Base-by-base conservation (phyloP, 2,888 invertebrate genomes). In the Phlogophora meticulosa region DNA sequence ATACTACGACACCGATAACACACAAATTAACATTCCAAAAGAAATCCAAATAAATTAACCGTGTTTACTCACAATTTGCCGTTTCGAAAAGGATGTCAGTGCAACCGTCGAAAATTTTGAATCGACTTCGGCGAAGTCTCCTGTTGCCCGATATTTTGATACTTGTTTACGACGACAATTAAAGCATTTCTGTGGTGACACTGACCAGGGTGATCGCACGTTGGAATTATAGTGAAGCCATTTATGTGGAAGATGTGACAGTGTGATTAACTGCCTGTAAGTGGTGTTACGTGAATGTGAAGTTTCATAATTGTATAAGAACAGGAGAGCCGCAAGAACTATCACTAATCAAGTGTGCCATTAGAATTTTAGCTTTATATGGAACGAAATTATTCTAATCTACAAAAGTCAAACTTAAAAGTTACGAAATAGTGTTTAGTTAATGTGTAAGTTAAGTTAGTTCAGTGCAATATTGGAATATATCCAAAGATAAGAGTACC, bases 101-200 rank as follows among this genome's bases (percentile, higher is more conserved):
- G 87, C 92, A 89, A 93, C 91, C 92, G 89, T 91, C 90, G 76
- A 92, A 92, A 90, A 91, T 92, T 91, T 93, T 91, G 76, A 93
- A 92, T 88, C 87, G 91, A 84, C 88, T 91, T 80, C 93, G 93
- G 42, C 89, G 92, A 81, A 91, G 91, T 91, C 88, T 92, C 52
- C 82, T 92, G 70, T 88, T 94, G 81, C 93, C 92, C 68, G 93
- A 94, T 88, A 92, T 93, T 82, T 89, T 94, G 87, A 95, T 95
- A 86, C 92, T 95, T 72, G 90, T 95, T 83, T 95, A 95, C 90
- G 94, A 95, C 90, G 89, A 91, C 83, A 93, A 94, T 91, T 95
- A 94, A 86, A 69, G 67, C 73, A 72, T 75, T 77, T 69, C 61
- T 79, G 72, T 76, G 68, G 46, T 74, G 72, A 68, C 52, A 77